Base-by-base conservation (phyloP, 2,888 invertebrate species). In the Phymatocera aterrima region DNA sequence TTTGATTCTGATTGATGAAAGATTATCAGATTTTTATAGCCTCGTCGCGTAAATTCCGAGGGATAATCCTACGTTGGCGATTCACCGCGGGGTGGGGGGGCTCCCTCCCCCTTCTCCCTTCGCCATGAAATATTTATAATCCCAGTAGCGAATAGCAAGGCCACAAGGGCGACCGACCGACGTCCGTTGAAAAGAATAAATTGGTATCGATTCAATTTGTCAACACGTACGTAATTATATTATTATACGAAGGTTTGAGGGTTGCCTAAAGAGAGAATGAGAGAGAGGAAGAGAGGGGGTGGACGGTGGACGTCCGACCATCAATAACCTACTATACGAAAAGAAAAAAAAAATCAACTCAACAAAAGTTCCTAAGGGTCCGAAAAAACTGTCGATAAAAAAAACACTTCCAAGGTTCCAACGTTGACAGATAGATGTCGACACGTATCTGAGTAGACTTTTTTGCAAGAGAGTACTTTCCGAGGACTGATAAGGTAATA, bases 101-200 rank as follows among this genome's bases (percentile, higher is more conserved):
- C 80, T 8, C 40, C 40, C 40, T 5, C 40, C 40, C 40, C 8
- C 40, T 8, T 8, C 40, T 28, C 21, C 21, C 57, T n/a, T n/a
- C n/a, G n/a, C 84, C 87, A 90, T 90, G 90, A 89, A 90, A 90
- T 90, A 90, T 90, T 90, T 88, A 90, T 90, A 86, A 84, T 83
- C 79, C 78, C 51, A 70, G n/a, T n/a, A n/a, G 51, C 61, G 57
- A 57, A 60, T 75, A 43, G 57, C 57, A 24, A 75, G 28, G 46
- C 75, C 31, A 48, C 57, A 57, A 57, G 37, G 75, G 75, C 57
- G 82, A 80, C 83, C 57, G 82, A 80, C 83, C 64, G 77, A 80
- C 77, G 79, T 74, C 61, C 81, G 80, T 81, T 89, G 88, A 89
- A 90, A 90, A 89, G 90, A 90, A 90, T 89, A 89, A 84, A 88